These are phyloP conservation scores for Brachionus rubens DNA, from an alignment of 1,140 invertebrate species.

Conservation along the genomic window DNA sequence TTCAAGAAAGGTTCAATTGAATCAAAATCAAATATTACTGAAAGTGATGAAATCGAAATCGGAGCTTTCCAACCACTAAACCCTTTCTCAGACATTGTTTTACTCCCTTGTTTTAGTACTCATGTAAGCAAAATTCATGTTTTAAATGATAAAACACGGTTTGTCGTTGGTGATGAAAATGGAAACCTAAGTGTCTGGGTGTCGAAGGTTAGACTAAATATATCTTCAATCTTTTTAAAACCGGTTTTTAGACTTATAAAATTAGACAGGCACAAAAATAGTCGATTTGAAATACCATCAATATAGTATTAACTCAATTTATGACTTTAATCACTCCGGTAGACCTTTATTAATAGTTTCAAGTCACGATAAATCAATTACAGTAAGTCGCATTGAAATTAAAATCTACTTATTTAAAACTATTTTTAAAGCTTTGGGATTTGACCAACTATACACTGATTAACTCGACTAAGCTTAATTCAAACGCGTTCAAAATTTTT, in stretches of 20 bases:
- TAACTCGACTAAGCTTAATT: not conserved
- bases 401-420: no score
- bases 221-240: not conserved
- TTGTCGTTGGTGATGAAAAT: conserved; percentile 2
- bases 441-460: not conserved
- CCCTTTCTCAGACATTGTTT: not conserved
- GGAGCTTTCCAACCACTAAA: conserved; percentile 4
- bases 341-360: not conserved
- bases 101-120: not conserved
- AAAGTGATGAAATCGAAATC: not conserved
- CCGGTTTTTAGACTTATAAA: not conserved
- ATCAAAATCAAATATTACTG: not conserved
- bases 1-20: not conserved
- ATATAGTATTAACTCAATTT: not conserved
- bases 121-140: conserved; percentile 12
- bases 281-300: not conserved
- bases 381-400: no score
- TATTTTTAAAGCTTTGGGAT: not conserved
- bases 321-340: not conserved
- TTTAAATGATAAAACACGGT: not conserved
- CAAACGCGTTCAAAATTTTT: not conserved
- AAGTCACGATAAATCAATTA: conserved; percentile 6
- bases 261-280: not conserved
- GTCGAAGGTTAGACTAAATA: not conserved
- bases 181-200: conserved; percentile 11